Conservation (phyloP, 2,113 vertebrate genomes). For the Suricata suricatta region DNA sequence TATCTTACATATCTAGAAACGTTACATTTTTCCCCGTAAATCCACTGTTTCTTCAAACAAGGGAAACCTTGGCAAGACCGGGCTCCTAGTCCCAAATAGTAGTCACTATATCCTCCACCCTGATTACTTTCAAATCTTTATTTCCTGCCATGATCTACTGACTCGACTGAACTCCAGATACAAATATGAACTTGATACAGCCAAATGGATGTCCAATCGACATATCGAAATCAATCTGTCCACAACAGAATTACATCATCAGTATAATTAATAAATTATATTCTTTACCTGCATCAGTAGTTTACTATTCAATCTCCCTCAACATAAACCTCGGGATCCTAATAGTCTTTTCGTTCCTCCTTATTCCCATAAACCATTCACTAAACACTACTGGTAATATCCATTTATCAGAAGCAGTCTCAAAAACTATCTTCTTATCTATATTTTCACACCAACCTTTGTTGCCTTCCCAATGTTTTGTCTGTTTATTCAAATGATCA, state of each 20-base stretch:
- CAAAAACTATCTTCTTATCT: background rate
- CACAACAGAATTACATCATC: background rate
- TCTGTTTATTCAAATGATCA: constrained; percentile 9
- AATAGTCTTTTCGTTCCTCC: background rate
- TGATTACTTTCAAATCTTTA: background rate
- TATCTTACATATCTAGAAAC: background rate
- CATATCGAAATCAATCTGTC: constrained; percentile 45
- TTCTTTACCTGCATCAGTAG: background rate
- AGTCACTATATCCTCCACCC: background rate
- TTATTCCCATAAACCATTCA: background rate
- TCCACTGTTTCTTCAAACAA: background rate
- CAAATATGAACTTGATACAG: background rate
- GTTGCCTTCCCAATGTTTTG: background rate
- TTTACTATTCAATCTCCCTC: background rate
- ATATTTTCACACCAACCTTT: background rate
- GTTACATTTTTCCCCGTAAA: background rate
- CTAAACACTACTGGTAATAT: constrained; percentile 39
- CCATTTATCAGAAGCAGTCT: background rate
- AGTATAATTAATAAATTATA: background rate
- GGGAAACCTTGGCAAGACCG: background rate
- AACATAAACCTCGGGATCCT: background rate
- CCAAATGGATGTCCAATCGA: background rate
- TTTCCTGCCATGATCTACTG: background rate
- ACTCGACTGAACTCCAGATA: background rate
- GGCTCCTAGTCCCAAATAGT: background rate